Conservation (phyloP, 1,140 invertebrate species). For the Ptiloglossa arizonensis region DNA sequence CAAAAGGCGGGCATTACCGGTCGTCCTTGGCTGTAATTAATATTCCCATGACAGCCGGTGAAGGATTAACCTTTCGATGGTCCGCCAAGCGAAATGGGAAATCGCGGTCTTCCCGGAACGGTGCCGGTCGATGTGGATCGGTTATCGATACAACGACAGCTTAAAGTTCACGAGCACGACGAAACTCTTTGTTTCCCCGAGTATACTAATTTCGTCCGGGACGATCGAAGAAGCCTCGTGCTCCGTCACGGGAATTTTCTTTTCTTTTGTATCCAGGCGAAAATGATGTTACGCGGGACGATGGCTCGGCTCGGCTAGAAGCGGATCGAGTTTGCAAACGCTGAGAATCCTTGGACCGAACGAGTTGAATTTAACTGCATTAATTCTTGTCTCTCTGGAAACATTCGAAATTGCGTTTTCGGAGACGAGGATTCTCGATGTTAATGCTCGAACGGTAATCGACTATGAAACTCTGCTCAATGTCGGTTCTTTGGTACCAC, state of each 20-base stretch:
- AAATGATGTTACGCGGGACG: not conserved
- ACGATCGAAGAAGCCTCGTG: too few relatives aligned
- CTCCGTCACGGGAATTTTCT: not conserved
- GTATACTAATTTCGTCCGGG: not conserved
- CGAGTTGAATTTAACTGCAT: not conserved
- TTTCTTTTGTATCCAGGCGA: not conserved
- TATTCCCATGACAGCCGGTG: not conserved
- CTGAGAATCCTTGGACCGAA: not conserved
- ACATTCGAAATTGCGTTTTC: too few relatives aligned
- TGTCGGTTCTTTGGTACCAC: too few relatives aligned
- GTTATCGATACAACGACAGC: too few relatives aligned
- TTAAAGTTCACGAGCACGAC: too few relatives aligned
- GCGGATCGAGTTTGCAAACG: not conserved
- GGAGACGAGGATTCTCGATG: too few relatives aligned
- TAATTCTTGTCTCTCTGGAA: too few relatives aligned
- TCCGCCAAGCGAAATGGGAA: not conserved
- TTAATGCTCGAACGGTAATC: too few relatives aligned
- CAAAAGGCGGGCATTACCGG: not conserved
- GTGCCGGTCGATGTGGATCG: too few relatives aligned
- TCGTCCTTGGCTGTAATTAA: slow-evolving; percentile 6
- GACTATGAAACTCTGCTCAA: too few relatives aligned
- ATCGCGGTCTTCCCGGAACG: too few relatives aligned
- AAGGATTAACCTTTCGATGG: not conserved
- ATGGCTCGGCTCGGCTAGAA: too few relatives aligned
- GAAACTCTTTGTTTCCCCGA: not conserved